These are phyloP conservation scores for Bergia sp. DNA, from an alignment of 92 coral and sea anemone genomes.

Conservation along the genomic window DNA sequence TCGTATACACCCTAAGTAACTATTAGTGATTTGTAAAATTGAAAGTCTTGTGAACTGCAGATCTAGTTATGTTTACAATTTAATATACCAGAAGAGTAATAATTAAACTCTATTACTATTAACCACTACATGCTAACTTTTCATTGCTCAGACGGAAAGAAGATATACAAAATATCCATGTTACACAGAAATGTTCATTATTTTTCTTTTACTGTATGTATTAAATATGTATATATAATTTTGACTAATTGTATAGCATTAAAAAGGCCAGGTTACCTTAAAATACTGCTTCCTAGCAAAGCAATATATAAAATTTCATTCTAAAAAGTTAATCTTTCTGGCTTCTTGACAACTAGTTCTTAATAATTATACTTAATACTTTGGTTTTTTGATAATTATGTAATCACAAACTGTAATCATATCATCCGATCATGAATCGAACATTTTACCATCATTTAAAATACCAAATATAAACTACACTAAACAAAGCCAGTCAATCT, in stretches of 20 bases:
- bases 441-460: conserved; percentile 9
- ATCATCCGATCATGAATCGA: not conserved
- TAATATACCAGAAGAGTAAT: no score
- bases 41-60: not conserved
- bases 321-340: conserved; percentile 44
- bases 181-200: conserved; percentile 2
- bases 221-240: conserved; percentile 49
- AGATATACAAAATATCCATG: not conserved
- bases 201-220: conserved; percentile 31
- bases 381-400: not conserved
- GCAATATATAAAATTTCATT: conserved; percentile 57
- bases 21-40: no score
- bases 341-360: conserved; percentile 5
- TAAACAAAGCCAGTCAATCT: conserved; percentile 1
- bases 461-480: conserved; percentile 3
- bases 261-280: conserved; percentile 33
- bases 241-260: conserved; percentile 11
- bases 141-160: not conserved
- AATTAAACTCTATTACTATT: not conserved
- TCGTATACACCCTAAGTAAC: no score
- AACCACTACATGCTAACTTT: not conserved
- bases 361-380: not conserved
- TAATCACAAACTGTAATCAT: not conserved
- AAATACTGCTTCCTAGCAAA: conserved; percentile 45
- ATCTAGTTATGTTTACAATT: not conserved